Evolutionary conservation across 2,113 vertebrate species (phyloP), one percentile per base, ranked within the genome.

Genomic region (Gopherus evgoodei): DNA sequence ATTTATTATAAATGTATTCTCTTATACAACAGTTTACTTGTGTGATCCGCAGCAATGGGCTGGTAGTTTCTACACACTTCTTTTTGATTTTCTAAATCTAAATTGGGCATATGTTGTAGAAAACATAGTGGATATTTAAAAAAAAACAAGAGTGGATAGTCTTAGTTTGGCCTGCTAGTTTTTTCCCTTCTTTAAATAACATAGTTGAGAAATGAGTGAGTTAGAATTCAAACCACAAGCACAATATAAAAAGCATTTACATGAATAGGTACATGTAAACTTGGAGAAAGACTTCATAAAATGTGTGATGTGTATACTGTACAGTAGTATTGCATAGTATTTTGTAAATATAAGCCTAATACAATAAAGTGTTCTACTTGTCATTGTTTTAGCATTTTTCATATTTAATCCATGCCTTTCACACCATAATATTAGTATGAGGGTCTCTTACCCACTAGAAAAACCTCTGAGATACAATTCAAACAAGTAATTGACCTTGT

Each of bases 301-400:
- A 92, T 91, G n/a, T 83, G 22, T 42, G 0, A 0, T 88, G 75
- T 96, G 22, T 94, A 92, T 92, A 92, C 87, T 96, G 88, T 97
- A 89, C 59, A 69, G 16, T 79, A 88, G 83, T 81, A 84, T 82
- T 87, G 54, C 92, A 92, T 78, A 94, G 80, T 93, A 94, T 84
- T 95, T 92, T 91, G 27, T 95, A 72, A 78, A 95, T 91, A 38
- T 79, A 83, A 75, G 81, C 92, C 4, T 53, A 78, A 78, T 78
- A 78, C 75, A 78, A 47, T 44, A 44, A 76, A 76, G 12, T 88
- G 38, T 2, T 83, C 53, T 84, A 90, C 81, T 89, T 38, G 17
- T 72, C 35, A 38, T 72, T 72, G 65, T 72, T 72, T 72, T 38
- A 72, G n/a, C n/a, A 22, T 38, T 72, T 38, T 72, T 72, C 65